phyloP scores from a whole-genome alignment of 2,797 vertebrate species.

The Neopelma chrysocephalum region DNA sequence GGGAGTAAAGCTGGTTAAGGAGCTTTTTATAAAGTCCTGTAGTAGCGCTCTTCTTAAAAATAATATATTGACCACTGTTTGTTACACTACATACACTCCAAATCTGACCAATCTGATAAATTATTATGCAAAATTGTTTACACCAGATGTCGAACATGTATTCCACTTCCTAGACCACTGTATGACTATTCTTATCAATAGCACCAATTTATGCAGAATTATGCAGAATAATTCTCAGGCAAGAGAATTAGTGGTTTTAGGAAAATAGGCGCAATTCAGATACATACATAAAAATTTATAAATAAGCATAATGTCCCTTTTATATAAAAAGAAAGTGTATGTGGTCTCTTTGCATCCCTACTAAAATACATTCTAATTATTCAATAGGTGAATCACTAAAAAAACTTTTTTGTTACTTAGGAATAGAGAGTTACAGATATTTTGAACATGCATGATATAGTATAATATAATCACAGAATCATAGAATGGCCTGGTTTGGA shows the following conservation, averaged over 20 bases:
- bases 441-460: neutral
- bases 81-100: neutral
- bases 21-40: neutral
- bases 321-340: neutral
- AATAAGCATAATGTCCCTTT: neutral
- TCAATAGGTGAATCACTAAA: neutral
- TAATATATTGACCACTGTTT: neutral
- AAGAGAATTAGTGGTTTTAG: neutral
- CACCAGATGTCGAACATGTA: neutral
- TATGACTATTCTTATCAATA: neutral
- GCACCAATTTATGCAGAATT: neutral
- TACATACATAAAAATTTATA: neutral
- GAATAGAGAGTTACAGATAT: neutral
- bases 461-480: neutral
- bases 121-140: neutral
- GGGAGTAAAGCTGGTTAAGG: neutral
- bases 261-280: neutral
- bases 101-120: neutral
- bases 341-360: neutral
- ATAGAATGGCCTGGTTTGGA: neutral
- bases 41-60: neutral
- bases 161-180: neutral
- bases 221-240: neutral
- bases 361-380: neutral
- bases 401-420: neutral